Evolutionary conservation across 2,888 invertebrate species (phyloP).

Genomic region (Cryptocheilus praepositus): DNA sequence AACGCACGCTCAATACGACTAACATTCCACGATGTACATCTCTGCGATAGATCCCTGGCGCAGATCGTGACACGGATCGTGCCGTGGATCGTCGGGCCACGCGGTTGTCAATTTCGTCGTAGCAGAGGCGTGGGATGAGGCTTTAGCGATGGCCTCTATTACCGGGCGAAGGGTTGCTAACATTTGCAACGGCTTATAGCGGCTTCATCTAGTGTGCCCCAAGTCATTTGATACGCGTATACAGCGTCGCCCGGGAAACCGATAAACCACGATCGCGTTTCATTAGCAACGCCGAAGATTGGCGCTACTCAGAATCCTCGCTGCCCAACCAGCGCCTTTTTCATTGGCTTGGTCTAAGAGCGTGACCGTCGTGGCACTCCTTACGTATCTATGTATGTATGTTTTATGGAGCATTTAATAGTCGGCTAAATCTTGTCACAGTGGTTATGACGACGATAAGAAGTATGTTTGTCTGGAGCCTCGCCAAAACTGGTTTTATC

Average conservation of each 20-base stretch:
- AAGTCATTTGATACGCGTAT: constrained; percentile 4
- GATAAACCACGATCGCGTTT: constrained; percentile 32
- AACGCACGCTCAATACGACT: too few relatives aligned
- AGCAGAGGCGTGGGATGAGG: too few relatives aligned
- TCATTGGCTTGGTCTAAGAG: background rate
- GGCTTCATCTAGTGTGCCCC: constrained; percentile 1
- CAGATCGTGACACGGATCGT: too few relatives aligned
- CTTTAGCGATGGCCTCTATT: too few relatives aligned
- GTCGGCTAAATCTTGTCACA: constrained; percentile 42
- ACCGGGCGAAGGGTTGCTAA: constrained; percentile 5
- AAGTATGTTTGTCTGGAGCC: constrained; percentile 42
- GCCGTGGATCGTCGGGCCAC: too few relatives aligned
- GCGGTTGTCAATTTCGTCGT: too few relatives aligned
- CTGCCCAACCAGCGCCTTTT: constrained; percentile 5
- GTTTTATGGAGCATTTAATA: constrained; percentile 25
- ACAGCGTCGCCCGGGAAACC: constrained; percentile 6
- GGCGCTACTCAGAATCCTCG: background rate
- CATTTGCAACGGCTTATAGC: constrained; percentile 20
- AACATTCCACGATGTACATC: too few relatives aligned
- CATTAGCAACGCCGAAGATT: constrained; percentile 28
- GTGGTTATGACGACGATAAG: constrained; percentile 45
- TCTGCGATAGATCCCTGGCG: too few relatives aligned
- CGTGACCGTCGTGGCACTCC: too few relatives aligned
- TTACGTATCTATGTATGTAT: background rate
- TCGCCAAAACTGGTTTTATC: constrained; percentile 53